phyloP scores from a whole-genome alignment of 2,797 vertebrate species.

The Uromys caudimaculatus region DNA sequence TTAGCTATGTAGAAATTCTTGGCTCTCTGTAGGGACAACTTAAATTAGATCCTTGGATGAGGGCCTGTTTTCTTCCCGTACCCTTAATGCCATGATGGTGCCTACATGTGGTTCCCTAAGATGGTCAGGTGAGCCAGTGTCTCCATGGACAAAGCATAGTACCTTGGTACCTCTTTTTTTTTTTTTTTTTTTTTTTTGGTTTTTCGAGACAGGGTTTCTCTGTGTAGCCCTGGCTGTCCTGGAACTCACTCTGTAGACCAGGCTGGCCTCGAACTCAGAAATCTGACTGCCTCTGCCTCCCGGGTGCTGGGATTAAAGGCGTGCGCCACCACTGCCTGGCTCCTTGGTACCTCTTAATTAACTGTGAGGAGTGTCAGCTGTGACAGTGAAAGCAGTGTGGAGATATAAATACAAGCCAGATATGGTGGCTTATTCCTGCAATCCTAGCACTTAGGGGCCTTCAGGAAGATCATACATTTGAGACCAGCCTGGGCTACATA shows the following conservation, averaged over 20 bases:
- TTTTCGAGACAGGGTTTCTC: too few species aligned
- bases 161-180: neutral
- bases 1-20: neutral
- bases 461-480: neutral
- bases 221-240: too few species aligned
- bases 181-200: too few species aligned
- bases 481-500: neutral
- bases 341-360: too few species aligned
- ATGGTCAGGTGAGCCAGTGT: neutral
- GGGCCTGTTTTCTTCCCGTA: neutral
- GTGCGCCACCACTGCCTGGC: too few species aligned
- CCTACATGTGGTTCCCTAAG: too few species aligned
- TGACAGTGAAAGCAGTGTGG: neutral
- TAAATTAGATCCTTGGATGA: neutral
- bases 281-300: too few species aligned
- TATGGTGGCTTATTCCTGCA: neutral
- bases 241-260: too few species aligned
- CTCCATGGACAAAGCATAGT: neutral
- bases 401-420: neutral
- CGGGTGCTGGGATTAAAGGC: too few species aligned
- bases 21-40: neutral
- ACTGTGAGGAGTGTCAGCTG: neutral
- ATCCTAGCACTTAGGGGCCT: neutral
- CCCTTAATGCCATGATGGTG: neutral
- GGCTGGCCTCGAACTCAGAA: too few species aligned